Conservation (phyloP, 2,113 vertebrate species). For the Xiphophorus maculatus region DNA sequence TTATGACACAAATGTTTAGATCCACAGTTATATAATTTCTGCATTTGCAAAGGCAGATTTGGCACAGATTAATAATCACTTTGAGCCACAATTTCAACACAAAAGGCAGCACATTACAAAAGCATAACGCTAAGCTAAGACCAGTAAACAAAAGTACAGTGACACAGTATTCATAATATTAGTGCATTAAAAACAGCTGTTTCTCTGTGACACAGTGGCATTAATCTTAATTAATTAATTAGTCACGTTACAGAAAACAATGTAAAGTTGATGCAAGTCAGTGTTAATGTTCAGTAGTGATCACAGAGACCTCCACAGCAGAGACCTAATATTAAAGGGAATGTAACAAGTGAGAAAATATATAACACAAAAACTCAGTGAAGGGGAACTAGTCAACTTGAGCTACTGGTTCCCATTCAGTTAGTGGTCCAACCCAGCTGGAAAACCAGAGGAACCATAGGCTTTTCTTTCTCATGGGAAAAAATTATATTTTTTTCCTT, state of each 20-base stretch:
- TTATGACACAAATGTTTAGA: constrained; percentile 6
- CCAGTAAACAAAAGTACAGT: constrained; percentile 39
- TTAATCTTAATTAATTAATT: constrained; percentile 7
- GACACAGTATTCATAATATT: constrained; percentile 51
- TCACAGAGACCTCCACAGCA: constrained; percentile 13
- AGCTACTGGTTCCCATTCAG: background rate
- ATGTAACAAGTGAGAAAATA: constrained; percentile 34
- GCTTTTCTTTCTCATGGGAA: background rate
- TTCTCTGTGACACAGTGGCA: constrained; percentile 24
- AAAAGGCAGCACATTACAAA: constrained; percentile 3
- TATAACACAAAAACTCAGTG: background rate
- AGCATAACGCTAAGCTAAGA: constrained; percentile 11
- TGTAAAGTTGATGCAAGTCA: background rate
- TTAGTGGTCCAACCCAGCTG: constrained; percentile 8
- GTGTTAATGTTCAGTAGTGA: constrained; percentile 31
- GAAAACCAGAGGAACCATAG: constrained; percentile 10
- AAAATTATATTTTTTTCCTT: constrained; percentile 6
- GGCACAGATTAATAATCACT: constrained; percentile 1
- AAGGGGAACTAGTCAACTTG: background rate
- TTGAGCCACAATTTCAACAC: constrained; percentile 1
- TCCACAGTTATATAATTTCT: background rate
- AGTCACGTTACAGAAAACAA: constrained; percentile 26
- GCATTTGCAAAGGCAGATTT: constrained; percentile 7
- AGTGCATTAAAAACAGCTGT: constrained; percentile 63
- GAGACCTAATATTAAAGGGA: constrained; percentile 1